These are phyloP conservation scores for Vannuccia rotundouncinata DNA, from an alignment of 2,888 invertebrate genomes.

Conservation along the genomic window DNA sequence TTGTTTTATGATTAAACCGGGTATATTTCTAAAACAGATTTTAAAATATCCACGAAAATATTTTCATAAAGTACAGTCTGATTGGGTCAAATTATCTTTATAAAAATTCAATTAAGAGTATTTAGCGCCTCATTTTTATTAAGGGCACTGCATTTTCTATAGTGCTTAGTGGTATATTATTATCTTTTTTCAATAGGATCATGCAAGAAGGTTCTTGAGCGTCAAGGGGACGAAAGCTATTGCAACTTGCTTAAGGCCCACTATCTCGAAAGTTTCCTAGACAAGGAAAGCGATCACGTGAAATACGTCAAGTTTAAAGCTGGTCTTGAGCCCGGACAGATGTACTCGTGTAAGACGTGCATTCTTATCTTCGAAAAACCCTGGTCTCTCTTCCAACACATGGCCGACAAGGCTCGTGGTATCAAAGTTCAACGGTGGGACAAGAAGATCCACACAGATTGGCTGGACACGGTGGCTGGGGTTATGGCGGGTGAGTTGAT, in stretches of 20 bases:
- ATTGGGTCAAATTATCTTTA: no score
- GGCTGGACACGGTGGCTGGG: slow-evolving; percentile 39
- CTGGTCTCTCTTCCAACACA: slow-evolving; percentile 39
- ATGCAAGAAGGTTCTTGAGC: slow-evolving; percentile 32
- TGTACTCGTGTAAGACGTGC: slow-evolving; percentile 39
- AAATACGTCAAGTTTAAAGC: slow-evolving; percentile 37
- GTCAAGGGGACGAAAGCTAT: slow-evolving; percentile 37
- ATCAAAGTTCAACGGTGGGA: slow-evolving; percentile 38
- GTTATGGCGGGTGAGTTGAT: slow-evolving; percentile 37
- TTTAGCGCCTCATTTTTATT: no score
- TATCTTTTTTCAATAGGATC: no score
- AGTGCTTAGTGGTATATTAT: no score
- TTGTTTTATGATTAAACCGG: no score
- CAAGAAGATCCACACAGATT: slow-evolving; percentile 37
- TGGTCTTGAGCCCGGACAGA: slow-evolving; percentile 36
- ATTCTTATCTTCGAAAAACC: slow-evolving; percentile 39
- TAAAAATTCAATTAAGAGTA: no score
- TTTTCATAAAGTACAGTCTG: no score
- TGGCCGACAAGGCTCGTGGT: slow-evolving; percentile 39
- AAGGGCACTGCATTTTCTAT: no score
- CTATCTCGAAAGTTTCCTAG: slow-evolving; percentile 37
- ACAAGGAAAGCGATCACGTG: slow-evolving; percentile 38
- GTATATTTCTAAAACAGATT: no score
- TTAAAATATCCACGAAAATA: no score
- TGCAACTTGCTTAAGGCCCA: slow-evolving; percentile 39